Evolutionary conservation across 2,888 invertebrate species (phyloP).

Genomic region (Eledona agricola): DNA sequence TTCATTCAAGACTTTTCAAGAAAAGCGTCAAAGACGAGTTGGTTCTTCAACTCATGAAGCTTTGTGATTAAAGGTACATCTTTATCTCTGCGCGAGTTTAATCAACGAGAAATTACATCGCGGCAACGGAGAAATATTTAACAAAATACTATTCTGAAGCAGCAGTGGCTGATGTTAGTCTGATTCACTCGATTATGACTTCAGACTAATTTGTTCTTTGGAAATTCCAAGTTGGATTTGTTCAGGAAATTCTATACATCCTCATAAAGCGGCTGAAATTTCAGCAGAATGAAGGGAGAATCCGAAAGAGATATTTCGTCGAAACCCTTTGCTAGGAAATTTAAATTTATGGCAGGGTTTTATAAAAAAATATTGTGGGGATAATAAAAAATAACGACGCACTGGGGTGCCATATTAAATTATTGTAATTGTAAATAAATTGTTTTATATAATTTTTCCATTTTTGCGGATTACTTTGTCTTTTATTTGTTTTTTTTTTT

Average conservation of each 20-base stretch:
- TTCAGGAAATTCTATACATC: constrained; percentile 8
- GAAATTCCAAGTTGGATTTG: constrained; percentile 2
- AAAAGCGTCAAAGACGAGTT: constrained; percentile 2
- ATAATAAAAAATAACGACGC: no score
- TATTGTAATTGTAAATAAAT: no score
- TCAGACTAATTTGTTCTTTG: constrained; percentile 10
- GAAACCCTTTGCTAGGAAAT: constrained; percentile 2
- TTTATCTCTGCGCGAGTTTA: constrained; percentile 1
- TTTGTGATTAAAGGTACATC: constrained; percentile 22
- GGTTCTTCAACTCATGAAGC: constrained; percentile 6
- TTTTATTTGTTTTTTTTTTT: no score
- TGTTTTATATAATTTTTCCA: no score
- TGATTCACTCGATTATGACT: no score
- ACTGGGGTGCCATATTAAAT: no score
- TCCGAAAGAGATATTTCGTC: constrained; percentile 5
- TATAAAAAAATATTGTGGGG: no score
- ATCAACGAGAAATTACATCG: not conserved
- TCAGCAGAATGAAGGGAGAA: constrained; percentile 1
- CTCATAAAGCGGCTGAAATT: constrained; percentile 4
- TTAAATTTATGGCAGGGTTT: no score
- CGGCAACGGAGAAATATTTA: not conserved
- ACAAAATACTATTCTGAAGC: constrained; percentile 4
- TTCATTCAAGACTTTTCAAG: constrained; percentile 19
- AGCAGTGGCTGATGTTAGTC: no score
- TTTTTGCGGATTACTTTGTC: no score